Base-by-base conservation (phyloP, 2,888 invertebrate species). In the Cryptocephalus primarius region DNA sequence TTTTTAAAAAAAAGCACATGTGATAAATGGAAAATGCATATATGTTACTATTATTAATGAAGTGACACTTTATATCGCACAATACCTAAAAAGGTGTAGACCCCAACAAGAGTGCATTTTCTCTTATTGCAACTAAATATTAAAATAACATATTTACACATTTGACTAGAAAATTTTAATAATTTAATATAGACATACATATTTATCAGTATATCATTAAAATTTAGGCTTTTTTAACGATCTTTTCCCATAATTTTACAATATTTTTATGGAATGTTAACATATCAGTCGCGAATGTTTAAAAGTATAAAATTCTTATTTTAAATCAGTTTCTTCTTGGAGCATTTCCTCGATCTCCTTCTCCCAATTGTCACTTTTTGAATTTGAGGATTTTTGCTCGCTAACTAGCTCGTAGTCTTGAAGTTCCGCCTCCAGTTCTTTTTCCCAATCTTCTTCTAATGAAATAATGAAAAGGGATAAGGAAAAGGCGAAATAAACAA, bases 341-440 rank as follows among this genome's bases (percentile, higher is more conserved):
- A 71, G 59, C 55, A 70, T 64, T 42, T 70, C 69, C 45, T 70
- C 70, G 13, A 70, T 67, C 48, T 70, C 70, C 50, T 68, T 62
- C 47, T 71, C 70, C 67, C 70, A 67, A 51, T 68, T 67, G 49
- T 66, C 66, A 46, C 60, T 65, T 55, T 64, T 68, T 11, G 66
- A 63, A 58, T 72, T 72, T 32, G 71, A 73, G 1, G 72, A 73
- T 55, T 71, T 70, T 48, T 75, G 72, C 55, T 77, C 78, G 50
- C 75, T 74, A 39, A 94, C 90, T 58, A 94, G 88, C 72, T 95
- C 94, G 71, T 89, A 95, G 68, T 94, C 93, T 70, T 91, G 90
- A 59, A 95, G 78, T 73, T 95, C 94, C 43, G 91, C 91, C 68
- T 93, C 93, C 65, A 95, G 74, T 72, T 95, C 94, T 68, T 88